Base-by-base conservation (phyloP, 2,888 invertebrate species). In the Steromphala cineraria region DNA sequence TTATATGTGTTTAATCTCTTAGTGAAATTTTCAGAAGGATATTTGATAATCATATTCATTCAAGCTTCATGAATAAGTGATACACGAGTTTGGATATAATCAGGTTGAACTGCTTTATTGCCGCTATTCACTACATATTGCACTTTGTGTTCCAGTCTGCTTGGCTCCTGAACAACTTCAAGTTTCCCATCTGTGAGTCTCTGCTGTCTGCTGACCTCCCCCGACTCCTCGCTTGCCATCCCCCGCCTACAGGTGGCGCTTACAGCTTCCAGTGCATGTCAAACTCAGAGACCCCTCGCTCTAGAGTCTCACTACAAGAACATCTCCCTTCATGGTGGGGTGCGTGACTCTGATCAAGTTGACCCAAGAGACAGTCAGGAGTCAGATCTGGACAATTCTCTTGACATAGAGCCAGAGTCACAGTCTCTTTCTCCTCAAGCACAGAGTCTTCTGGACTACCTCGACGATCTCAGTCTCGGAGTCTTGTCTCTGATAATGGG, bases 141-240 rank as follows among this genome's bases (percentile, higher is more conserved):
- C n/a, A n/a, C n/a, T n/a, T 55, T 78, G n/a, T 82, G 52, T 87
- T 89, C 31, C 88, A 93, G 93, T 91, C 94, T 83, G 88, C 91
- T 74, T 85, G 94, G 85, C 92, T 94, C 24, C 92, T 93, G 77
- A 94, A 95, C 28, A 95, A 95, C 83, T 91, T 95, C 78, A 94
- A 94, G 67, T 96, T 96, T 93, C 96, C 96, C 0, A 90, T 96
- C 78, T 94, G 94, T 96, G 90, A 96, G 96, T 15, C 95, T 96
- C 52, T 96, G 96, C 90, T 94, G 96, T 91, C 94, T 96, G 89
- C 62, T 86, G 24, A 82, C 84, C 67, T 87, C 85, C 15, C 90
- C 89, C 0, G 28, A 67, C 17, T 53, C 71, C n/a, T 78, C 83
- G 10, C 24, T 75, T 13, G 83, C 82, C 17, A 15, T 82, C n/a